Evolutionary conservation across 2,888 invertebrate species (phyloP), one percentile per base, ranked within the genome.

Genomic region (Noctuana brunneofusca): DNA sequence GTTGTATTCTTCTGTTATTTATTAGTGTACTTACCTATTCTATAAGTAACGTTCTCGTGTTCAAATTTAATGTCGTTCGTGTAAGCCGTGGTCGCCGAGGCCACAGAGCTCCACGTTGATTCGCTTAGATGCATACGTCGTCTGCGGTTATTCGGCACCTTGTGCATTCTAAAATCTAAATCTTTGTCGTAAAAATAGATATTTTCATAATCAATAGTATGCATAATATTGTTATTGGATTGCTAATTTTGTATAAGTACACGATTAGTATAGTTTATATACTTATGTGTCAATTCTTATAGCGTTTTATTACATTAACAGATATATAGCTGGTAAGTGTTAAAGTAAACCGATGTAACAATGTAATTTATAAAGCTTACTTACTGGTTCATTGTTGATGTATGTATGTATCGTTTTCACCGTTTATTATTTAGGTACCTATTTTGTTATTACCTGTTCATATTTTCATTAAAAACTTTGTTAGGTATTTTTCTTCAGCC

Each of bases 281-380:
- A 92, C 92, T 92, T 92, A 91, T 92, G 92, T 92, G 92, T 92
- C 92, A 92, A 92, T 92, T 92, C 92, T 88, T 85, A 89, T 92
- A 92, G 91, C 88, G 78, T 92, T 92, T 92, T 92, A 92, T 87
- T 89, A 90, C 89, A 87, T 86, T 84, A 89, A 89, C 89, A 84
- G 83, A 87, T 74, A 81, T n/a, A 86, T 92, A 91, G 90, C 70
- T 88, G 86, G 88, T 92, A 92, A 92, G 92, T 92, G 92, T 92
- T 92, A 86, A 86, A 85, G 75, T 80, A 89, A 87, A 86, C 82
- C 82, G 81, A 82, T 79, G 75, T 79, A 81, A 77, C 84, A 82
- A 72, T 84, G 82, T 81, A 83, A 79, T 85, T 83, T 79, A 84
- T 84, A 78, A 83, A 74, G 85, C 88, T 87, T 85, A 75, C 75